These are phyloP conservation scores for Pterophyllum scalare DNA, from an alignment of 2,113 vertebrate species.

Conservation along the genomic window DNA sequence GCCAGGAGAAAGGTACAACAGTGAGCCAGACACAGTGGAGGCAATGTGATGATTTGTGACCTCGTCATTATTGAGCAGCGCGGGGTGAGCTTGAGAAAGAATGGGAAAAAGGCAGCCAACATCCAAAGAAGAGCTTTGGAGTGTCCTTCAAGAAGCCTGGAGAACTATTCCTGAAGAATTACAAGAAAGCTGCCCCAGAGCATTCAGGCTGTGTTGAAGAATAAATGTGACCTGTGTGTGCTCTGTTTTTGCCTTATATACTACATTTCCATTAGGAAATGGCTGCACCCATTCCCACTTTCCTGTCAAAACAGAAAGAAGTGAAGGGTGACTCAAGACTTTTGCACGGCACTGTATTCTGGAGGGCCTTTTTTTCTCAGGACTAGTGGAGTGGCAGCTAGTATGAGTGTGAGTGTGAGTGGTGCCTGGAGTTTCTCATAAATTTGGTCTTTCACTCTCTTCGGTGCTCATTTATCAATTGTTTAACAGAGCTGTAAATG, in stretches of 20 bases:
- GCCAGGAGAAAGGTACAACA: no score
- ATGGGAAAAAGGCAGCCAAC: not conserved
- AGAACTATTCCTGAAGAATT: not conserved
- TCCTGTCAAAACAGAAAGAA: no score
- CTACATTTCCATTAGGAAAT: not conserved
- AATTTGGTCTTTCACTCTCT: not conserved
- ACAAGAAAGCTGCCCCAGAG: not conserved
- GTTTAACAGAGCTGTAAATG: not conserved
- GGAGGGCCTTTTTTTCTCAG: no score
- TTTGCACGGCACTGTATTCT: no score
- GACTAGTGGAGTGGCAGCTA: not conserved
- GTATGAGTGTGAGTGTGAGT: not conserved
- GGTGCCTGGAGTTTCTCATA: not conserved
- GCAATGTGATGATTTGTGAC: no score
- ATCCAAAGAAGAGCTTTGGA: not conserved
- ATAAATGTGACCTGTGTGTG: not conserved
- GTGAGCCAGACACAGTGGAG: no score
- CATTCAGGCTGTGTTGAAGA: not conserved
- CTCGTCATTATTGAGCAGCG: not conserved
- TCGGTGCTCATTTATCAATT: not conserved
- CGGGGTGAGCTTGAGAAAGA: not conserved
- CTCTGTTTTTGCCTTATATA: not conserved
- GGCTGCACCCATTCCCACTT: not conserved
- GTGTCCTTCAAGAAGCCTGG: not conserved
- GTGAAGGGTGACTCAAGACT: no score